Evolutionary conservation across 1,140 invertebrate genomes (phyloP), one percentile per base, ranked within the genome.

Genomic region (Drosophila rufa): DNA sequence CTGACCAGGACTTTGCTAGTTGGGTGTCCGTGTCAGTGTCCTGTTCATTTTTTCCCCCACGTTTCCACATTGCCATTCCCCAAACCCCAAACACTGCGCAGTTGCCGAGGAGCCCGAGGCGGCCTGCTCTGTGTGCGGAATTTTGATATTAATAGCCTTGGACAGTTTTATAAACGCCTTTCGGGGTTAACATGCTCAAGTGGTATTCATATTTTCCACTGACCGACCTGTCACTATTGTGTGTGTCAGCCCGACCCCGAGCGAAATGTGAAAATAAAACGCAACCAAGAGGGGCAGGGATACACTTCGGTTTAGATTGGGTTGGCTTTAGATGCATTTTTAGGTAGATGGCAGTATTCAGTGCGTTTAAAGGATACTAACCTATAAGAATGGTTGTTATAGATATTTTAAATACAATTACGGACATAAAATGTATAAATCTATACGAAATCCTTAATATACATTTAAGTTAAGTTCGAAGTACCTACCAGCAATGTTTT

Each of bases 101-200:
- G 85, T 89, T 89, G 60, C 51, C 56, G 22, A 25, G 22, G 22
- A 2, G 55, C 67, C 67, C 61, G 62, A 71, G 53, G 55, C 65
- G 57, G 27, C 3, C 64, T 25, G 67, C 42, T 81, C 50, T 89
- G 84, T 89, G 85, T 84, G 74, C 85, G 65, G 85, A 90, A 89
- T 89, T 90, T 90, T 90, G 85, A 90, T 90, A 90, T 90, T 90
- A 90, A 90, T 90, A 91, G 85, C 82, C 80, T 90, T 90, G 85
- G 85, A 90, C 85, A 90, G 86, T 82, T 90, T 90, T 90, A 90
- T 90, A 90, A 90, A 90, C 86, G 85, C 86, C 86, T 90, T 90
- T 90, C 82, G 86, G 85, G 85, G 85, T 90, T 90, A 90, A 90
- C 85, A 90, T 90, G 86, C 75, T 91, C 85, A 90, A 90, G 86